A percentile compares a stretch with the other conserved stretches of the same genome.
Conservation (phyloP, 2,113 vertebrate genomes). For the Microtus pennsylvanicus region DNA sequence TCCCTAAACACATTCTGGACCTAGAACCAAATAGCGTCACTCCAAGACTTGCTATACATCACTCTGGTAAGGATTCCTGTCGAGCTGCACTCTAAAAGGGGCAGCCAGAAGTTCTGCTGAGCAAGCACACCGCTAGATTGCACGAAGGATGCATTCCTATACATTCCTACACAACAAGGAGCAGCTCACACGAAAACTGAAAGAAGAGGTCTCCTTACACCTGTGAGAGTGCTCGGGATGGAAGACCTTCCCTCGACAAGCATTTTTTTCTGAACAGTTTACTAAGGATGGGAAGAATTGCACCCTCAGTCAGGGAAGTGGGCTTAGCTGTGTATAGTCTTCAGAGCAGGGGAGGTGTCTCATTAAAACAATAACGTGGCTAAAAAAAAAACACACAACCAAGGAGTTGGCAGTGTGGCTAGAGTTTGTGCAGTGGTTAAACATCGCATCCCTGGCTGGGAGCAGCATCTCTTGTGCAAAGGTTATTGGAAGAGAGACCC, state of each 20-base stretch:
- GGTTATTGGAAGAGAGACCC: background rate
- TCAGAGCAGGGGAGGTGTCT: constrained; percentile 45
- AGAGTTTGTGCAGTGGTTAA: background rate
- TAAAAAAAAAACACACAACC: constrained; percentile 21
- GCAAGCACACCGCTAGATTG: background rate
- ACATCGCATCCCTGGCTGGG: background rate
- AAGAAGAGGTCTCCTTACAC: background rate
- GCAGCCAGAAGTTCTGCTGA: background rate
- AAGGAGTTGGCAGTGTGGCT: background rate
- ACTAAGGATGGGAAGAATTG: background rate
- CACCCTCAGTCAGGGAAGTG: background rate
- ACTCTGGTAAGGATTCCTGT: background rate
- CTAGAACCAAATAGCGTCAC: constrained; percentile 1
- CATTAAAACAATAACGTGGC: constrained; percentile 53
- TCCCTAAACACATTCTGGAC: background rate
- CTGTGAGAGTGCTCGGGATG: background rate
- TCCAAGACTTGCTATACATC: constrained; percentile 5
- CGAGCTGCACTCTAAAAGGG: background rate
- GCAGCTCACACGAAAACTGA: background rate
- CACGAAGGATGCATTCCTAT: background rate
- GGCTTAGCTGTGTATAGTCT: background rate
- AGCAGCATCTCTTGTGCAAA: background rate
- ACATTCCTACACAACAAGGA: background rate
- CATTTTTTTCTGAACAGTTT: background rate
- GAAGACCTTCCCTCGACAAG: constrained; percentile 6